phyloP scores from a whole-genome alignment of 2,113 vertebrate genomes.

The Emydocephalus ijimae region DNA sequence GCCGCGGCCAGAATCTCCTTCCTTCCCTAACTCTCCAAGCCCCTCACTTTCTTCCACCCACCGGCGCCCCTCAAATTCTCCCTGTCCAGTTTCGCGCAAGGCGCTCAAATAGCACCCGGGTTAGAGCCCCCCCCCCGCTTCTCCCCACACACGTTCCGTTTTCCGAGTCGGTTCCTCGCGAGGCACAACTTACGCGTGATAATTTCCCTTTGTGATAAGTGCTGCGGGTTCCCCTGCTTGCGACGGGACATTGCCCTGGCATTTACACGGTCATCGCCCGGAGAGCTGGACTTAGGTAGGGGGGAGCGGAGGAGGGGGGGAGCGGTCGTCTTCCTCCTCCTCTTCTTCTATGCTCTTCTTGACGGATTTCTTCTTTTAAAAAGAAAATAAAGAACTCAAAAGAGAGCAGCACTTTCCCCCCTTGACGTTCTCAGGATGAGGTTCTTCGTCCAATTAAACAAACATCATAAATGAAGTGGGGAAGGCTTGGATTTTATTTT shows the following conservation, averaged over 20 bases:
- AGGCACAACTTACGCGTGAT: conserved; percentile 85
- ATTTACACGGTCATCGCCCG: conserved; percentile 98
- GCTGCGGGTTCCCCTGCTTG: conserved; percentile 99
- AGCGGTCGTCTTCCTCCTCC: conserved; percentile 68
- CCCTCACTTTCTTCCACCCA: conserved; percentile 16
- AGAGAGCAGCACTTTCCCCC: conserved; percentile 15
- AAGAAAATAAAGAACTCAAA: conserved; percentile 12
- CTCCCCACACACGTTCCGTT: conserved; percentile 41
- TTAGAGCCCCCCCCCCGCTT: not conserved
- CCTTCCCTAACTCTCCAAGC: not conserved
- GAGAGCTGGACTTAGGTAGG: conserved; percentile 83
- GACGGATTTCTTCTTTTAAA: conserved; percentile 63
- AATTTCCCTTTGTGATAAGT: conserved; percentile 97
- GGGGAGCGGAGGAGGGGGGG: conserved; percentile 74
- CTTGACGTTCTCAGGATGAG: conserved; percentile 59
- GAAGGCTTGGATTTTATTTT: conserved; percentile 53
- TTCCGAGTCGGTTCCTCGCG: conserved; percentile 57
- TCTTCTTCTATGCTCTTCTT: conserved; percentile 60
- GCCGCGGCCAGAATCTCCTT: not conserved
- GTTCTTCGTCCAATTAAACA: conserved; percentile 66
- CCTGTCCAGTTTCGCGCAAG: not conserved
- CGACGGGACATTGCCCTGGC: conserved; percentile 99
- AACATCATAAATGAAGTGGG: conserved; percentile 48
- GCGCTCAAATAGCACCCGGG: not conserved
- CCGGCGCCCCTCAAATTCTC: not conserved